These are phyloP conservation scores for Chironex yamaguchii DNA, from an alignment of 30 jellyfish, hydroid and myxozoan species.

Conservation along the genomic window DNA sequence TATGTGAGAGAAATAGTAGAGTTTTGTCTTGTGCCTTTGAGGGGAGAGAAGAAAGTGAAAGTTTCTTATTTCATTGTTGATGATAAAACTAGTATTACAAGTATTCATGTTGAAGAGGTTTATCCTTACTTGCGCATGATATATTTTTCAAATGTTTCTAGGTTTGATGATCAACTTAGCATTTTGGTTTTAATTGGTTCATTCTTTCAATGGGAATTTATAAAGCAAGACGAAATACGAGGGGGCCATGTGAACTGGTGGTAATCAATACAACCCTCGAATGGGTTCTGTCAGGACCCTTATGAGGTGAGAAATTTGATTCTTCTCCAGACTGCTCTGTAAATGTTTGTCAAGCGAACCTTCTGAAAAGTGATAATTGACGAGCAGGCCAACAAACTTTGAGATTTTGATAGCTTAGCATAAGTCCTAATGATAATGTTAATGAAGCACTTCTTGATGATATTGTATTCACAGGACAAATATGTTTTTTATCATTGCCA, in stretches of 20 bases:
- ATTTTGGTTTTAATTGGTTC: constrained; percentile 27
- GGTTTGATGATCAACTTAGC: constrained; percentile 14
- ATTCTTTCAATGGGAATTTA: constrained; percentile 11
- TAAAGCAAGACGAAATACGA: constrained; percentile 12
- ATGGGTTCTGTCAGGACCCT: constrained; percentile 42
- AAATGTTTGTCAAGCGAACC: neutral
- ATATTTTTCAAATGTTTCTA: constrained; percentile 38
- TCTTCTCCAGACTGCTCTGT: neutral
- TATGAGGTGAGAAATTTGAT: constrained; percentile 11
- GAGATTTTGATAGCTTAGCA: constrained; percentile 36
- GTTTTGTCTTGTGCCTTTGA: constrained; percentile 5
- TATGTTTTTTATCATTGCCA: constrained; percentile 17
- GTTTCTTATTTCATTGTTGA: constrained; percentile 61
- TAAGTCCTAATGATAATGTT: constrained; percentile 4
- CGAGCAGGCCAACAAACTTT: neutral
- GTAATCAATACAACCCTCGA: constrained; percentile 19
- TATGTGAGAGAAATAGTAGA: constrained; percentile 42
- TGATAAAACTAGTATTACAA: constrained; percentile 4
- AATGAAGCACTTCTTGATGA: constrained; percentile 1
- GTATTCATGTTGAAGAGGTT: constrained; percentile 33
- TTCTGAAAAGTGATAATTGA: neutral
- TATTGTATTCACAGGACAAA: constrained; percentile 15
- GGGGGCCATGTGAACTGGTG: constrained; percentile 46
- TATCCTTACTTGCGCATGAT: constrained; percentile 48
- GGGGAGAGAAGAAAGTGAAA: constrained; percentile 48